phyloP scores from a whole-genome alignment of 2,888 invertebrate genomes.

The Cyaniris semiargus region DNA sequence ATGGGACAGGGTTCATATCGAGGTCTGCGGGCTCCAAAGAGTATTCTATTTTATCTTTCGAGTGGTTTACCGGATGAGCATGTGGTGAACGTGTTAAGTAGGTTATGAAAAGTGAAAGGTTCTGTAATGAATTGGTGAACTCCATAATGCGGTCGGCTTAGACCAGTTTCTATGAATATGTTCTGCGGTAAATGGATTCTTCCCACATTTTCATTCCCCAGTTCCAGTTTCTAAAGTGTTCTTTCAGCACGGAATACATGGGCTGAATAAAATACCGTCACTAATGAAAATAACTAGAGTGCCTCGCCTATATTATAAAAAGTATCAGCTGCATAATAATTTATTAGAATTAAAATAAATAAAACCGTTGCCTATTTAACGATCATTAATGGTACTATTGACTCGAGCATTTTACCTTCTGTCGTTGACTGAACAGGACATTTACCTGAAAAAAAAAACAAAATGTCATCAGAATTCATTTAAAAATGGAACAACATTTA shows the following conservation, averaged over 20 bases:
- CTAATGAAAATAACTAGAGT: constrained; percentile 11
- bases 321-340: neutral
- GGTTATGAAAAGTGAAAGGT: constrained; percentile 55
- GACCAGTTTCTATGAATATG: constrained; percentile 40
- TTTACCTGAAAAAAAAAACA: constrained; percentile 24
- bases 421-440: neutral
- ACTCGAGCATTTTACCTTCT: neutral
- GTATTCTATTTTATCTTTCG: constrained; percentile 40
- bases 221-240: constrained; percentile 11
- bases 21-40: neutral
- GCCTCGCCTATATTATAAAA: neutral
- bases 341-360: neutral
- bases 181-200: constrained; percentile 20
- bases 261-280: constrained; percentile 11
- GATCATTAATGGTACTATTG: neutral
- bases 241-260: neutral
- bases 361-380: neutral
- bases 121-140: constrained; percentile 44
- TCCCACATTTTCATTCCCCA: neutral
- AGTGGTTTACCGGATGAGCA: constrained; percentile 44
- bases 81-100: constrained; percentile 45
- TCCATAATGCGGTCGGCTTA: constrained; percentile 41
- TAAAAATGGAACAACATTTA: constrained; percentile 33
- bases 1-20: constrained; percentile 24
- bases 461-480: constrained; percentile 24